Percentiles rank a stretch among this genome's conserved stretches.
phyloP scores from a whole-genome alignment of 2,888 invertebrate species.

The Stenichneumon culpator region DNA sequence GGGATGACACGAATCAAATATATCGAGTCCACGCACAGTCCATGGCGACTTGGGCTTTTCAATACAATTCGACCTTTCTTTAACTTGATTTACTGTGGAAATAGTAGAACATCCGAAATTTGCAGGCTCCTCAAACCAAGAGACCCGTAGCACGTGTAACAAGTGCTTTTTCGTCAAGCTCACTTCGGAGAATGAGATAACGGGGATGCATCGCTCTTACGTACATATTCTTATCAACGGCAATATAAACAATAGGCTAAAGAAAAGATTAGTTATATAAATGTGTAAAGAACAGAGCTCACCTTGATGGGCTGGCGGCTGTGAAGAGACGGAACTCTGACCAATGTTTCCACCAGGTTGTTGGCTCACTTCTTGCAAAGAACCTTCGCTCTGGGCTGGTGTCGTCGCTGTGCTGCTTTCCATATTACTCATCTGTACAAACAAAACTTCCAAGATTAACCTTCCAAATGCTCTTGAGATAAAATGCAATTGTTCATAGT shows the following conservation, averaged over 20 bases:
- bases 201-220: not conserved
- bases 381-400: slow-evolving; percentile 80
- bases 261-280: not conserved
- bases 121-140: not conserved
- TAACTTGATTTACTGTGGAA: not conserved
- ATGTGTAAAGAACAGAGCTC: slow-evolving; percentile 66
- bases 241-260: not conserved
- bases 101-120: not conserved
- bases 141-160: not conserved
- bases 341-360: slow-evolving; percentile 78
- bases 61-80: not conserved
- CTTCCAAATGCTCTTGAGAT: not conserved
- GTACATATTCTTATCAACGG: not conserved
- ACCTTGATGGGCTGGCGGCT: slow-evolving; percentile 82
- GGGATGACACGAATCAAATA: not conserved
- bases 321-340: slow-evolving; percentile 80
- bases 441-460: slow-evolving; percentile 33
- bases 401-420: slow-evolving; percentile 81
- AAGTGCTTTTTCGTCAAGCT: not conserved
- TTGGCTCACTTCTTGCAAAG: slow-evolving; percentile 81
- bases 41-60: not conserved
- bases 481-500: not conserved
- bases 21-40: not conserved
- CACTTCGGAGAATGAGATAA: not conserved
- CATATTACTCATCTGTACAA: slow-evolving; percentile 82